Conservation (phyloP, 2,113 vertebrate genomes). For the Aplodontia rufa region DNA sequence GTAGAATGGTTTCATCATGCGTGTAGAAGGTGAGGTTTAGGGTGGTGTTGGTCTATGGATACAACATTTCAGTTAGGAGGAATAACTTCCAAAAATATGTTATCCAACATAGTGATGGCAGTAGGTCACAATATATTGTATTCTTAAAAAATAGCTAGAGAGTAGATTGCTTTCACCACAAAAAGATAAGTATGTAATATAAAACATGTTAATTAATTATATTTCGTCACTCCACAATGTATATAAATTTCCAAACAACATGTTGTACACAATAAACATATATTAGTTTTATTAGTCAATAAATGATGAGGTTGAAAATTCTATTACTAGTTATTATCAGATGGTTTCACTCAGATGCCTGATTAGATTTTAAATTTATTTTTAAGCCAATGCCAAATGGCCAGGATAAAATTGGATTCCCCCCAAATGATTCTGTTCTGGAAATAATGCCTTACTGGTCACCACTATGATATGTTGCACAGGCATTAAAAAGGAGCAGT, state of each 20-base stretch:
- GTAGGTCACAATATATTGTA: background rate
- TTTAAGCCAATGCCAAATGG: background rate
- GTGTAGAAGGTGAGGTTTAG: rapidly evolving
- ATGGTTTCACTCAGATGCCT: background rate
- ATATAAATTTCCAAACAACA: background rate
- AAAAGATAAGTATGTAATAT: background rate
- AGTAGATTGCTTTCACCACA: background rate
- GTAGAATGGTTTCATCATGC: background rate
- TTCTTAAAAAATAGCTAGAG: background rate
- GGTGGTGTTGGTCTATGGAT: background rate
- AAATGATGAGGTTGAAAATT: background rate
- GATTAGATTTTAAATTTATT: background rate
- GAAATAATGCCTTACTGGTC: background rate
- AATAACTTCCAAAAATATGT: background rate
- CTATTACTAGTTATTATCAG: background rate
- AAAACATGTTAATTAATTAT: background rate
- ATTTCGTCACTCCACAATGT: background rate
- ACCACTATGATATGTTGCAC: background rate
- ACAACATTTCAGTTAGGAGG: background rate
- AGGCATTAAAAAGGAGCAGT: rapidly evolving
- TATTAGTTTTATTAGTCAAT: background rate
- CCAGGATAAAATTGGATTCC: background rate
- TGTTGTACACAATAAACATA: background rate
- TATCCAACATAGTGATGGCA: no score
- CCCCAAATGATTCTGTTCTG: background rate